Conservation (phyloP, 2,797 vertebrate species). For the Crax fasciolata region DNA sequence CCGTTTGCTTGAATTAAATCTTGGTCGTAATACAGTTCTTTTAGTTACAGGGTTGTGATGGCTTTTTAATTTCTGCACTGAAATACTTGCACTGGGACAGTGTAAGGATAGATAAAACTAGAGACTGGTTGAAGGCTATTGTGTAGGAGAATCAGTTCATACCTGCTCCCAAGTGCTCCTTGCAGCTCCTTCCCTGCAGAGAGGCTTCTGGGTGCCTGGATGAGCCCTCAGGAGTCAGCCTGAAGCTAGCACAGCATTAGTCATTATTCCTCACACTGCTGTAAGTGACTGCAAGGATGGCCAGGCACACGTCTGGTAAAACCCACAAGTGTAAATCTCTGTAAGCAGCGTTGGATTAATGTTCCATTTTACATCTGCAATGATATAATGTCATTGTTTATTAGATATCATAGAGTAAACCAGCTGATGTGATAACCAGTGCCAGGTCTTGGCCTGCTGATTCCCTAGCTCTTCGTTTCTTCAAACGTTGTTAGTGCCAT, state of each 20-base stretch:
- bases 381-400: background rate
- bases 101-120: background rate
- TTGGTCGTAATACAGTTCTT: accelerated
- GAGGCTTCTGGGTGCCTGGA: background rate
- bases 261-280: background rate
- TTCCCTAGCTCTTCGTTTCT: background rate
- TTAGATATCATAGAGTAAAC: background rate
- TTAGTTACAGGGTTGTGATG: background rate
- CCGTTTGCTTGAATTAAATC: background rate
- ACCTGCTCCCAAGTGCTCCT: background rate
- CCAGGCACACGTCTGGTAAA: background rate
- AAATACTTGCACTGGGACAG: background rate
- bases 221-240: background rate
- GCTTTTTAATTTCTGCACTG: accelerated
- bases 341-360: background rate
- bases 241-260: background rate
- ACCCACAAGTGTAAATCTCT: accelerated
- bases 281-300: background rate
- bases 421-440: background rate
- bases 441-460: background rate
- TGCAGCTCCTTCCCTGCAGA: background rate
- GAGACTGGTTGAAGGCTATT: background rate
- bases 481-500: background rate
- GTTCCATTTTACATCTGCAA: background rate
- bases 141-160: background rate